Evolutionary conservation across 2,888 invertebrate species (phyloP).

Genomic region (Sesia apiformis): DNA sequence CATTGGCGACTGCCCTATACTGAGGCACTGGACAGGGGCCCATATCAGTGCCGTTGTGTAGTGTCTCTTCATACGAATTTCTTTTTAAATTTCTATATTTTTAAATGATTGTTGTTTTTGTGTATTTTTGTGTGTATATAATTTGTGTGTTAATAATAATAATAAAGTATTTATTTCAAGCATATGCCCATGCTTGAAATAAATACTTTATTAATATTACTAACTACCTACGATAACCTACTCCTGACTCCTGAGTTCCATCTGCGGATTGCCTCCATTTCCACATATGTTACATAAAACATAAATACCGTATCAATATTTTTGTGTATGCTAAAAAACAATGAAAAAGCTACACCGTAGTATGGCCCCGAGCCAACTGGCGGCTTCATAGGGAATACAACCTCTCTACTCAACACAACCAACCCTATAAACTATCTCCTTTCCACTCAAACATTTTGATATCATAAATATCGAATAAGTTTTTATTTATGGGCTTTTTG

Average conservation of each 20-base stretch:
- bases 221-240: too few relatives aligned
- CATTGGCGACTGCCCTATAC: too few relatives aligned
- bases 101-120: too few relatives aligned
- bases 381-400: conserved; percentile 28
- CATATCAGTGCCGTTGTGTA: too few relatives aligned
- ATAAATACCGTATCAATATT: conserved; percentile 12
- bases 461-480: conserved; percentile 14
- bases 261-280: not conserved
- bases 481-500: conserved; percentile 8
- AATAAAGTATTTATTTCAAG: too few relatives aligned
- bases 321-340: conserved; percentile 23
- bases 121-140: too few relatives aligned
- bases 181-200: too few relatives aligned
- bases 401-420: conserved; percentile 23
- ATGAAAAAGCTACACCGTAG: conserved; percentile 14
- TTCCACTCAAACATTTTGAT: conserved; percentile 15
- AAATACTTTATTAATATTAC: too few relatives aligned
- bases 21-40: too few relatives aligned
- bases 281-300: conserved; percentile 4
- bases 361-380: conserved; percentile 41
- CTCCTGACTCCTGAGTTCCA: not conserved
- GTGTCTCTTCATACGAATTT: too few relatives aligned
- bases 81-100: too few relatives aligned
- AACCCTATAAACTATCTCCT: conserved; percentile 21
- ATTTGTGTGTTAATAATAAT: too few relatives aligned